phyloP scores from a whole-genome alignment of 2,888 invertebrate species.

The Cantharis flavilabris region DNA sequence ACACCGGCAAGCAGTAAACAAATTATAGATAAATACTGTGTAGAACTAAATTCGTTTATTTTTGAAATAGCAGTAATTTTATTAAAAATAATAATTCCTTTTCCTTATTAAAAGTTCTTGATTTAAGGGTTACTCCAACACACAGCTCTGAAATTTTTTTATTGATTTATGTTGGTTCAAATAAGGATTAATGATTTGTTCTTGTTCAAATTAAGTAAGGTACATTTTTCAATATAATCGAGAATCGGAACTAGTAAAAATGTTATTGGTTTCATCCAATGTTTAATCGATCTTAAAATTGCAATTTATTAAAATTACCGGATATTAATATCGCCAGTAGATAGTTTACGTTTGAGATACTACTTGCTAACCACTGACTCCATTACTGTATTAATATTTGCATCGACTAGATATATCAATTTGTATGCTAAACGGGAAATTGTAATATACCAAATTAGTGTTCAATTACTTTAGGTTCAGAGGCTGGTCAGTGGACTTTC shows the following conservation, averaged over 20 bases:
- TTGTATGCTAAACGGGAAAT: conserved; percentile 20
- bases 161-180: not conserved
- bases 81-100: not conserved
- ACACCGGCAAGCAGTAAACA: conserved; percentile 12
- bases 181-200: not conserved
- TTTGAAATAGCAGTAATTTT: not conserved
- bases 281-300: not conserved
- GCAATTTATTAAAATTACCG: not conserved
- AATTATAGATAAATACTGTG: conserved; percentile 8
- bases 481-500: not conserved
- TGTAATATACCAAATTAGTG: conserved; percentile 10
- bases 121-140: not conserved
- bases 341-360: not conserved
- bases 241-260: not conserved
- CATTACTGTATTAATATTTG: not conserved
- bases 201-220: not conserved
- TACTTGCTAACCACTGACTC: not conserved
- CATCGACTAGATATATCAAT: conserved; percentile 17
- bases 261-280: not conserved
- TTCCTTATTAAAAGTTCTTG: not conserved
- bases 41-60: not conserved
- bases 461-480: not conserved
- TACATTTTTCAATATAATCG: not conserved
- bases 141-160: not conserved
- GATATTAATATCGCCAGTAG: not conserved